Conservation (phyloP, 2,888 invertebrate species). For the Drosophila heteroneura region DNA sequence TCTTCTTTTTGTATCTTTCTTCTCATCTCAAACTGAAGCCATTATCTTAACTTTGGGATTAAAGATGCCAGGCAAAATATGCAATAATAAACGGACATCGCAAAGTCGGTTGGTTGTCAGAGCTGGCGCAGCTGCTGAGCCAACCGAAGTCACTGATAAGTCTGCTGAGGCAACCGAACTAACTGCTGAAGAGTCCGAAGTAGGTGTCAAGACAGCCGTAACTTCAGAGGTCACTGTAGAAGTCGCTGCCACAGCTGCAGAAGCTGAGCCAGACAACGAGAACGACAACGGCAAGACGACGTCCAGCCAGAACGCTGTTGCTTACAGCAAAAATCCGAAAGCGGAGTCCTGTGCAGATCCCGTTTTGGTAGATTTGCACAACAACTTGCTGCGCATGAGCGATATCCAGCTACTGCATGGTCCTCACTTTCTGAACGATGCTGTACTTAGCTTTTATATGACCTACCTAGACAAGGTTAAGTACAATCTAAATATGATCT, state of each 20-base stretch:
- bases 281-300: not conserved
- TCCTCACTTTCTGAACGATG: constrained; percentile 95
- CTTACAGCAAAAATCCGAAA: constrained; percentile 47
- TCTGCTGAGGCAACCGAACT: no score
- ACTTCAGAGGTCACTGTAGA: not conserved
- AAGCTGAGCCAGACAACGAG: not conserved
- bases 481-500: constrained; percentile 87
- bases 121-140: not conserved
- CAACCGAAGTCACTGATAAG: no score
- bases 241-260: not conserved
- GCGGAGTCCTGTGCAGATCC: constrained; percentile 79
- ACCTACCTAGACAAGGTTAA: constrained; percentile 92
- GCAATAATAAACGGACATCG: rapidly evolving
- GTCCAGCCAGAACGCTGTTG: constrained; percentile 11
- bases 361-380: constrained; percentile 90
- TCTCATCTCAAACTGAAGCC: not conserved
- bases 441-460: constrained; percentile 93
- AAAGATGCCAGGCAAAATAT: not conserved
- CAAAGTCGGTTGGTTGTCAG: not conserved
- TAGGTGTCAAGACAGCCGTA: no score
- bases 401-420: constrained; percentile 92
- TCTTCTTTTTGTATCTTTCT: not conserved
- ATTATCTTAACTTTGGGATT: not conserved
- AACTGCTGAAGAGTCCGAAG: no score
- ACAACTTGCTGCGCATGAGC: constrained; percentile 88